Base-by-base conservation (phyloP, 1,140 invertebrate genomes). In the Ips typographus region DNA sequence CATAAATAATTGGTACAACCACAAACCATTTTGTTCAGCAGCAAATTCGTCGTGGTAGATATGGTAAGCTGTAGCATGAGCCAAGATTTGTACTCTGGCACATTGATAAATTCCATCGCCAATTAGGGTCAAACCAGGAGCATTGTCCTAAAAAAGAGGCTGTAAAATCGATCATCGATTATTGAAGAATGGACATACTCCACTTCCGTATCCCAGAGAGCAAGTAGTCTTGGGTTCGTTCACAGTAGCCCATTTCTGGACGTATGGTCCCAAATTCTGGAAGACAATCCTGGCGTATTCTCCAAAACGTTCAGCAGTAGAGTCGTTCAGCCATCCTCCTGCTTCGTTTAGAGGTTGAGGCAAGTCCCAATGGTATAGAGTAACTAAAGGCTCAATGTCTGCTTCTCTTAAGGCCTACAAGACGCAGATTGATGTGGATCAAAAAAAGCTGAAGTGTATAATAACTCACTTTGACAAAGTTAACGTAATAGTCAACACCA, bases 401-500 rank as follows among this genome's bases (percentile, higher is more conserved):
- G 57, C 59, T 38, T 51, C 57, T 7, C 40, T 39, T 1, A 71
- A 49, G n/a, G 44, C 63, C 56, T 65, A 56, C 43, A 40, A 55
- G 52, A 4, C 1, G 6, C 36, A 47, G 5, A 47, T 47, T 6
- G n/a, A 47, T 5, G 44, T n/a, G 5, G n/a, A 5, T 47, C 5
- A 47, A 56, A 7, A 2, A 1, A 1, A 8, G 2, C 47, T 7
- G 22, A 22, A 22, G 22, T 22, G 22, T 22, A 22, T 22, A 22
- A 22, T 22, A 22, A 41, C 42, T 62, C 39, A 47, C 60, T 39
- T 62, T 62, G 4, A 62, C 44, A 49, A 86, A 67, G 36, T 80
- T 76, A 53, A 87, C 85, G 77, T 90, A 90, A 74, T 89, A 90
- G 7, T 71, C 55, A 3, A 73, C 51, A 36, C 72, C 72, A 22